Conservation (phyloP, 2,113 vertebrate genomes). For the Stomatorhinus ivindoensis region DNA sequence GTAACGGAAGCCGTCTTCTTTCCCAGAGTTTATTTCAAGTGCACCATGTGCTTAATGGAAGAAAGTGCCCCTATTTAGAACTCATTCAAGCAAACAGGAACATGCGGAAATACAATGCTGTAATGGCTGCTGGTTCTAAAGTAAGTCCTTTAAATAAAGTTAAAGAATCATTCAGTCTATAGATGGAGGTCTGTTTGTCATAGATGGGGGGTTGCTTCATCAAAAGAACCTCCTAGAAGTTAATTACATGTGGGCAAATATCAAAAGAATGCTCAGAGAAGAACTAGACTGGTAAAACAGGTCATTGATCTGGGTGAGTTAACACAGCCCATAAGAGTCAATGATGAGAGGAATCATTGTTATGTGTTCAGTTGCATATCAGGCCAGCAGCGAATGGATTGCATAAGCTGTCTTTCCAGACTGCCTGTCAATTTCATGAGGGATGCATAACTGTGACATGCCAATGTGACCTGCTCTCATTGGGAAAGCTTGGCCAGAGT, state of each 20-base stretch:
- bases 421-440: neutral
- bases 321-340: neutral
- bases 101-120: conserved; percentile 24
- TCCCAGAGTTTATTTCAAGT: conserved; percentile 18
- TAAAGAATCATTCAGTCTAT: conserved; percentile 51
- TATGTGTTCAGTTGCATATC: neutral
- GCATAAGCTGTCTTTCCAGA: neutral
- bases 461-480: neutral
- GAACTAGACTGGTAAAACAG: neutral
- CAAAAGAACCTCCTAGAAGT: conserved; percentile 31
- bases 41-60: neutral
- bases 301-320: neutral
- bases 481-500: neutral
- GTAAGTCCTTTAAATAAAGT: conserved; percentile 55
- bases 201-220: conserved; percentile 34
- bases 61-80: conserved; percentile 29
- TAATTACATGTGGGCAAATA: conserved; percentile 54
- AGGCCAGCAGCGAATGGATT: neutral
- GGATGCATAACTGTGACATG: neutral
- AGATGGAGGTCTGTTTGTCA: neutral
- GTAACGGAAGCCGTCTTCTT: conserved; percentile 17
- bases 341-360: neutral
- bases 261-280: neutral
- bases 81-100: conserved; percentile 28
- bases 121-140: conserved; percentile 41